Base-by-base conservation (phyloP, 2,113 vertebrate genomes). In the Odontophorus gujanensis region DNA sequence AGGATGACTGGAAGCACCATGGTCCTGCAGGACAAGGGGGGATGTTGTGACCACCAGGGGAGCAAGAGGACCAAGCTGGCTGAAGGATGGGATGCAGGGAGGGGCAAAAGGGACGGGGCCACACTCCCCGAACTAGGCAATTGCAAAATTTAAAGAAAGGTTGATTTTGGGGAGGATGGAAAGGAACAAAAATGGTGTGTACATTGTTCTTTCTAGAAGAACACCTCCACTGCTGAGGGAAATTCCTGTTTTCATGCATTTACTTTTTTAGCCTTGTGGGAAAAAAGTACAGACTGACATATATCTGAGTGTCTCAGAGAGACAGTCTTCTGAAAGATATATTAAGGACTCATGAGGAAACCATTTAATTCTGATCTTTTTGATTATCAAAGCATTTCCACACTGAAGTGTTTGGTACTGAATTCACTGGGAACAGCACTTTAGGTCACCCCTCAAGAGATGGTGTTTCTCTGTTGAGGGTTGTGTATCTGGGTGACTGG, bases 401-500 rank as follows among this genome's bases (percentile, higher is more conserved):
- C 0, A 1, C 16, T 38, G 57, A 67, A 63, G 38, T 25, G 9
- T 36, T 28, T 74, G 69, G 62, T 26, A 36, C 20, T 43, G 51
- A 81, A 13, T 6, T 72, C 45, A 1, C 7, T 71, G 38, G 48
- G 67, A 88, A 34, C 3, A 30, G 26, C 25, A 15, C 38, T 86
- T 66, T 21, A 28, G 28, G 34, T 55, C 58, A 75, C 50, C 53
- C 47, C 34, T 13, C n/a, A 45, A 34, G 61, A 53, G 32, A 13
- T 0, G 1, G 28, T 24, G 34, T 22, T 84, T 71, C 40, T 17
- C 28, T 51, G 19, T 30, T 0, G 0, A 68, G 38, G 26, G 4
- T 34, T 11, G 2, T 32, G 5, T 6, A 36, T 22, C 40, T 0
- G 1, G 13, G 38, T 6, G 0, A 0, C n/a, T 50, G 26, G 28